A percentile compares a stretch with the other conserved stretches of the same genome.
These are phyloP conservation scores for Microtus oregoni DNA, from an alignment of 2,113 vertebrate species.

Conservation along the genomic window DNA sequence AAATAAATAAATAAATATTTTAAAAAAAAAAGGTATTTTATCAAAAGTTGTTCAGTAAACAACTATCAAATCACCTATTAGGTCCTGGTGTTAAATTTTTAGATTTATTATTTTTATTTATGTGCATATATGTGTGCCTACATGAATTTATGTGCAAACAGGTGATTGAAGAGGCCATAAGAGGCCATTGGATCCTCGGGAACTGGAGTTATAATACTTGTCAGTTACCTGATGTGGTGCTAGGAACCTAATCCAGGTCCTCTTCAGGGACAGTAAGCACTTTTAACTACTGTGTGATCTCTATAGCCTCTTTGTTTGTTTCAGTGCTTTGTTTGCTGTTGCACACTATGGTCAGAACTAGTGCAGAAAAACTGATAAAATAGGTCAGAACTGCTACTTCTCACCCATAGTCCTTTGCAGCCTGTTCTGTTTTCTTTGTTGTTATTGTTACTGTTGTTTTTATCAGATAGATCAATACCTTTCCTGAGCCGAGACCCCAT, in stretches of 20 bases:
- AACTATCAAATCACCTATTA: slow-evolving; percentile 26
- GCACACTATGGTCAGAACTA: neutral
- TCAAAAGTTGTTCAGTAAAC: slow-evolving; percentile 44
- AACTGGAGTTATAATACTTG: neutral
- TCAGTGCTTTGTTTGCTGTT: neutral
- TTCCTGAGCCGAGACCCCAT: slow-evolving; percentile 48
- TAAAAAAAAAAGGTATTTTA: slow-evolving; percentile 66
- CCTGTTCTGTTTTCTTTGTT: neutral
- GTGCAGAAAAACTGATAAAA: slow-evolving; percentile 23
- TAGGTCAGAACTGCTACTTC: slow-evolving; percentile 46
- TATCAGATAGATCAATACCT: slow-evolving; percentile 47
- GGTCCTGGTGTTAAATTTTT: slow-evolving; percentile 33
- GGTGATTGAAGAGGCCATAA: neutral
- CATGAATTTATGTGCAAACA: neutral
- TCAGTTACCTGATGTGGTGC: neutral
- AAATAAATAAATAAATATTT: too few species aligned
- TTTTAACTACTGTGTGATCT: neutral
- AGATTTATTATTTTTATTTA: slow-evolving; percentile 33
- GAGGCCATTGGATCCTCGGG: neutral
- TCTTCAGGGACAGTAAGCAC: neutral
- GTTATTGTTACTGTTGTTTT: neutral
- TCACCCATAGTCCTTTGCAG: neutral
- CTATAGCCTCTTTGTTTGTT: neutral
- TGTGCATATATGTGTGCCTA: neutral
- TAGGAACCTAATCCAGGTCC: neutral